Percentiles rank a stretch among this genome's conserved stretches.
Evolutionary conservation across 2,888 invertebrate species (phyloP).

Genomic region (Amblyjoppa proteus): DNA sequence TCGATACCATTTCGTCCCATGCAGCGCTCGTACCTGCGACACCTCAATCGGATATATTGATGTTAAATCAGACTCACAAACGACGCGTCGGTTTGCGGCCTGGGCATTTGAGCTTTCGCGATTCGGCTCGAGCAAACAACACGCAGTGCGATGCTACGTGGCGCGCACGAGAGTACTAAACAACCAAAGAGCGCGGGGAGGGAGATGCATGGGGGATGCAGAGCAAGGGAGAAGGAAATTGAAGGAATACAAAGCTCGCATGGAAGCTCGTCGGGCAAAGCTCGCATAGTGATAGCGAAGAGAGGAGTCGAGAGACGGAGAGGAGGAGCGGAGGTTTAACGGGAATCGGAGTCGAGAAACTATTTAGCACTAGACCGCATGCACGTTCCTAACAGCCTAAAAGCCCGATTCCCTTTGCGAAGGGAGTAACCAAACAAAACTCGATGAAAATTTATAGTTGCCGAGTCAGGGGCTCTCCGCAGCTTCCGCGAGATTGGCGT

Average conservation of each 20-base stretch:
- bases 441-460: neutral
- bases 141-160: neutral
- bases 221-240: neutral
- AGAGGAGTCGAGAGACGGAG: constrained; percentile 28
- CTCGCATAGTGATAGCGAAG: constrained; percentile 14
- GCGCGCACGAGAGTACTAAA: neutral
- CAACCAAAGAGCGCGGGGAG: neutral
- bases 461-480: neutral
- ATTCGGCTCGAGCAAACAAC: constrained; percentile 4
- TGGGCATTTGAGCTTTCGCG: neutral
- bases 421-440: constrained; percentile 5
- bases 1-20: no score
- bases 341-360: constrained; percentile 7
- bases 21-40: neutral
- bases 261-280: neutral
- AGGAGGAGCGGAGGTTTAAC: constrained; percentile 1
- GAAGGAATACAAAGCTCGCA: constrained; percentile 1
- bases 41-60: neutral
- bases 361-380: constrained; percentile 22
- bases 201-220: neutral
- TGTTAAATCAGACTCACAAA: neutral
- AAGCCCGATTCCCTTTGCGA: constrained; percentile 14
- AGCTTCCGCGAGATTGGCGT: neutral
- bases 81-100: neutral
- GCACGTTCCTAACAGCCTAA: constrained; percentile 4